phyloP scores from a whole-genome alignment of 2,888 invertebrate genomes.

The Sympetrum striolatum region DNA sequence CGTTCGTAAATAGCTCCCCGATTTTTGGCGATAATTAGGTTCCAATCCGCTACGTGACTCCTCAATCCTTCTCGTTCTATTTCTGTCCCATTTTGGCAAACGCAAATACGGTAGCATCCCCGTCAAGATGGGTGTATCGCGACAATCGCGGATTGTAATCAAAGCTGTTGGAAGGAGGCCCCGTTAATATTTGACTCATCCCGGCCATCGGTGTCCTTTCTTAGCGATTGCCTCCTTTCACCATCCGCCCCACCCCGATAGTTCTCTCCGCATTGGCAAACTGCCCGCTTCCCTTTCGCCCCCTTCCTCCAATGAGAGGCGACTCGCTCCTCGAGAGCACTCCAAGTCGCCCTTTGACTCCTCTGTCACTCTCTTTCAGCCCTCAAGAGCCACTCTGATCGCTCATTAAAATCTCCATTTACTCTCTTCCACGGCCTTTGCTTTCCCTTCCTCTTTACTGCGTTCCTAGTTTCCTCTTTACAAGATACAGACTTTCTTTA shows the following conservation, averaged over 20 bases:
- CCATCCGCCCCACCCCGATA: neutral
- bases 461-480: neutral
- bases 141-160: too few relatives aligned
- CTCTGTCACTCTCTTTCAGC: neutral
- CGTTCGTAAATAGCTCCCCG: too few relatives aligned
- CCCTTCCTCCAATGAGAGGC: neutral
- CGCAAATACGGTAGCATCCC: too few relatives aligned
- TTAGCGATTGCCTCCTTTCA: neutral
- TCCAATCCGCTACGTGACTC: too few relatives aligned
- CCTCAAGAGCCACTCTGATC: neutral
- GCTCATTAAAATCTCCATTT: neutral
- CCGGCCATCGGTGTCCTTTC: neutral
- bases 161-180: too few relatives aligned
- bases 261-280: neutral
- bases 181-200: too few relatives aligned
- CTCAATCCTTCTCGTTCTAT: too few relatives aligned
- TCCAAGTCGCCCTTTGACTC: neutral
- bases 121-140: too few relatives aligned
- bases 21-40: too few relatives aligned
- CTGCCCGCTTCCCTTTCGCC: neutral
- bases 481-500: neutral
- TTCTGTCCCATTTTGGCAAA: too few relatives aligned
- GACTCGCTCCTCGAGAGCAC: neutral
- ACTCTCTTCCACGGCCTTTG: neutral
- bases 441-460: neutral